Percentiles rank a stretch among this genome's conserved stretches.
These are phyloP conservation scores for Drepanosiphum platanoidis DNA, from an alignment of 2,888 invertebrate species.

Conservation along the genomic window DNA sequence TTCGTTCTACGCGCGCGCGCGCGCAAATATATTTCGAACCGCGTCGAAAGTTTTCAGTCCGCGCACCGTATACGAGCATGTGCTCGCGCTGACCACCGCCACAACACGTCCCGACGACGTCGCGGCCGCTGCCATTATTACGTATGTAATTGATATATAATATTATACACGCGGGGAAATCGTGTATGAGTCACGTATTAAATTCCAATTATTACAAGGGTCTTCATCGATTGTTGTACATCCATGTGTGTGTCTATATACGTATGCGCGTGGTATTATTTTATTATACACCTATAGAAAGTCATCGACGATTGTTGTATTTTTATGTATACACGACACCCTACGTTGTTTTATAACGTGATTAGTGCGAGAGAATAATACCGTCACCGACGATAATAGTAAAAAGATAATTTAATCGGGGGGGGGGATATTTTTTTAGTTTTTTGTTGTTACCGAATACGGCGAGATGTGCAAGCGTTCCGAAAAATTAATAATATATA, in stretches of 20 bases:
- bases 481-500: not conserved
- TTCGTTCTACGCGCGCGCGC: too few species aligned
- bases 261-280: too few species aligned
- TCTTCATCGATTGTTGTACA: constrained; percentile 39
- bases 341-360: not conserved
- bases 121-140: not conserved
- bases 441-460: not conserved
- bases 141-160: not conserved
- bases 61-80: too few species aligned
- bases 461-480: not conserved
- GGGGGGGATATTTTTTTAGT: not conserved
- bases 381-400: not conserved
- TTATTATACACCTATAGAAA: not conserved
- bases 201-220: constrained; percentile 45
- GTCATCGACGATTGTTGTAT: constrained; percentile 5
- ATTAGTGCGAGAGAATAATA: not conserved
- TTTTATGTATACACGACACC: not conserved
- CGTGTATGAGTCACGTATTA: constrained; percentile 47
- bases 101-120: not conserved
- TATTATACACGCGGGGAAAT: constrained; percentile 18
- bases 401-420: not conserved
- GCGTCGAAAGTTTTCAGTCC: not conserved
- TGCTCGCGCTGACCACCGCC: too few species aligned
- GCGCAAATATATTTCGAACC: not conserved
- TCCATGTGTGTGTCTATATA: not conserved